Percentiles rank a stretch among this genome's conserved stretches.
These are phyloP conservation scores for Erebia ligea DNA, from an alignment of 2,888 invertebrate genomes.

Conservation along the genomic window DNA sequence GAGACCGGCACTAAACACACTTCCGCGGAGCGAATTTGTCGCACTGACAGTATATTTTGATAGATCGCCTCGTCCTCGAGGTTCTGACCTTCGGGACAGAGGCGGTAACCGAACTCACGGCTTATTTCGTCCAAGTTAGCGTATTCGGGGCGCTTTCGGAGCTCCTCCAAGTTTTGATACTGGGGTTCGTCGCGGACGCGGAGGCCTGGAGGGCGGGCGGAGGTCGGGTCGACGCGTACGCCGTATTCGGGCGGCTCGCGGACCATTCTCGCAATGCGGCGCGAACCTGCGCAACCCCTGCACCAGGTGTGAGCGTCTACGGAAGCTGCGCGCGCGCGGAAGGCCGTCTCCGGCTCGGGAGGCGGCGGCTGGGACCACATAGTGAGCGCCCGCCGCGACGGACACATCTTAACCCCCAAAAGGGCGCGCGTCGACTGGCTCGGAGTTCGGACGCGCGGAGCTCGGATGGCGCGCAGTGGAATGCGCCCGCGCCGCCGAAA, in stretches of 20 bases:
- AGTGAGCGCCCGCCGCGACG: constrained; percentile 78
- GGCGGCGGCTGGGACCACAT: constrained; percentile 82
- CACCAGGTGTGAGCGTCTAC: constrained; percentile 62
- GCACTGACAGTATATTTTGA: constrained; percentile 79
- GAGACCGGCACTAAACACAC: constrained; percentile 80
- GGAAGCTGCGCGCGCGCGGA: constrained; percentile 67
- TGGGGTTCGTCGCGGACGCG: constrained; percentile 75
- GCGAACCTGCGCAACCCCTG: constrained; percentile 61
- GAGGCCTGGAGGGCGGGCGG: constrained; percentile 65
- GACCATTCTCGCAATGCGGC: constrained; percentile 73
- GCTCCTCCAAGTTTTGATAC: constrained; percentile 76
- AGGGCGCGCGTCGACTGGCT: constrained; percentile 82
- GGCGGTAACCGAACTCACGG: constrained; percentile 78
- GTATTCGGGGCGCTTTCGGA: constrained; percentile 78
- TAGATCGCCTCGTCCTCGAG: constrained; percentile 80
- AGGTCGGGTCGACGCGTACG: constrained; percentile 70
- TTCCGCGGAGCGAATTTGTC: constrained; percentile 79
- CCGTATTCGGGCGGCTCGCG: constrained; percentile 72
- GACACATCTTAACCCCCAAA: constrained; percentile 84
- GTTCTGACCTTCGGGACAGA: constrained; percentile 81
- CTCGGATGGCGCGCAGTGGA: constrained; percentile 80
- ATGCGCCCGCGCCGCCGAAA: constrained; percentile 83
- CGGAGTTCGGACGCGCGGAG: constrained; percentile 70
- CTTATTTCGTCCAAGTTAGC: constrained; percentile 79
- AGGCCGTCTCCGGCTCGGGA: constrained; percentile 65